Percentiles rank a stretch among this genome's conserved stretches.
Evolutionary conservation across 2,888 invertebrate species (phyloP).

Genomic region (Campopleginae sp.): DNA sequence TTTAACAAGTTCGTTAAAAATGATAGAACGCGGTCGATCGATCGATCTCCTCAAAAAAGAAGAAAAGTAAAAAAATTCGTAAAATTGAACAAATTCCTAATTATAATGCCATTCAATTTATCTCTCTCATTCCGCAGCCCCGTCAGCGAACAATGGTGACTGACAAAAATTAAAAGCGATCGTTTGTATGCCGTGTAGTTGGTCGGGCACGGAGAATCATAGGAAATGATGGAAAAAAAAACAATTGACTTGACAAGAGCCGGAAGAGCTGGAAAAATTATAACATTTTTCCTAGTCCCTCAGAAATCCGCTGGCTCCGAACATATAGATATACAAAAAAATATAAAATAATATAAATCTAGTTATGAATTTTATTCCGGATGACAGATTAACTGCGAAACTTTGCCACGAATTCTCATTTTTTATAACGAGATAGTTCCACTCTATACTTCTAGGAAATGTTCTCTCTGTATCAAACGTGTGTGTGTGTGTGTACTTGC

Average conservation of each 20-base stretch:
- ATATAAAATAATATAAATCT: conserved; percentile 35
- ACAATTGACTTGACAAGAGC: conserved; percentile 27
- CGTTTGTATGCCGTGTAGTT: conserved; percentile 24
- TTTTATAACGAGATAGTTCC: conserved; percentile 37
- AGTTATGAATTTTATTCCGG: conserved; percentile 53
- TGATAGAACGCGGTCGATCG: not conserved
- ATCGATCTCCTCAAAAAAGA: not conserved
- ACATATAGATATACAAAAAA: conserved; percentile 5
- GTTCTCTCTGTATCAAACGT: conserved; percentile 34
- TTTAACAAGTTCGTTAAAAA: not conserved
- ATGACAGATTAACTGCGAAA: conserved; percentile 55
- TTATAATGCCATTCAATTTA: conserved; percentile 41
- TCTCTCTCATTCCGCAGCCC: not conserved
- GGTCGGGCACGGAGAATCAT: not conserved
- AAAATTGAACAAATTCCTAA: conserved; percentile 18
- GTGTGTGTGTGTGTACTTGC: not conserved
- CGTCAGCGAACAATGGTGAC: conserved; percentile 7
- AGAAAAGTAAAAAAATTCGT: not conserved
- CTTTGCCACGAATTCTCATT: conserved; percentile 45
- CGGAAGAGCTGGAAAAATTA: conserved; percentile 32
- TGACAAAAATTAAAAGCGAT: conserved; percentile 38
- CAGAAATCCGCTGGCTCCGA: conserved; percentile 30
- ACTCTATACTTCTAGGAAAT: conserved; percentile 51
- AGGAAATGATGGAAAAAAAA: conserved; percentile 27
- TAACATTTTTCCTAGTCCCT: conserved; percentile 36